Evolutionary conservation across 2,797 vertebrate genomes (phyloP), one percentile per base, ranked within the genome.

Genomic region (Pangasius mekongensis): DNA sequence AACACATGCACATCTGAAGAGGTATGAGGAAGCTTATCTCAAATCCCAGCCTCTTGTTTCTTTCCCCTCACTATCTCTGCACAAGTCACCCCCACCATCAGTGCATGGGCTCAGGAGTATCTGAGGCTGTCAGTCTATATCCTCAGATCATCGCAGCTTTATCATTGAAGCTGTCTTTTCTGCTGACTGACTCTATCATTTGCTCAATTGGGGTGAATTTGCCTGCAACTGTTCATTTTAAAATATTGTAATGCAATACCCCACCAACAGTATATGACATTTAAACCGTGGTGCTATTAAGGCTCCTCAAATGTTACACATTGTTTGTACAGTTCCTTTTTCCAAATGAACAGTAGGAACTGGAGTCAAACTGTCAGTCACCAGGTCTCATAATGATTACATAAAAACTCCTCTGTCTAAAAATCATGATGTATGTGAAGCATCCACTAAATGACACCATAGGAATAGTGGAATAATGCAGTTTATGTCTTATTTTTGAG

Each of bases 31-130:
- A 83, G 92, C 92, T 92, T 92, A 92, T 92, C 92, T 91, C 87
- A 64, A 87, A 89, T 71, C 52, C 86, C 91, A 91, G 92, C 89
- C 91, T 88, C 91, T 91, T 91, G 91, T 90, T 91, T 90, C 89
- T 89, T 88, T 83, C 80, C 84, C 36, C 69, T 87, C 73, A 14
- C 86, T 86, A 85, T 90, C 87, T 89, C 60, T 39, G 77, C 77
- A 43, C 39, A 64, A n/a, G 49, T 64, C 43, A 24, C 62, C 49
- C 49, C 78, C 84, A 66, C 54, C 52, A 30, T 78, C 87, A 24
- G 58, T 18, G 82, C 74, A 56, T 6, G n/a, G 83, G 83, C 80
- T 83, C 69, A 66, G 78, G 80, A 74, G 81, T 87, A 80, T 86
- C 71, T 87, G 69, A 74, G 2, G n/a, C 69, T 89, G 88, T 86